Percentiles rank a stretch among this genome's conserved stretches.
Conservation (phyloP, 1,140 invertebrate species). For the Microplitis demolitor region DNA sequence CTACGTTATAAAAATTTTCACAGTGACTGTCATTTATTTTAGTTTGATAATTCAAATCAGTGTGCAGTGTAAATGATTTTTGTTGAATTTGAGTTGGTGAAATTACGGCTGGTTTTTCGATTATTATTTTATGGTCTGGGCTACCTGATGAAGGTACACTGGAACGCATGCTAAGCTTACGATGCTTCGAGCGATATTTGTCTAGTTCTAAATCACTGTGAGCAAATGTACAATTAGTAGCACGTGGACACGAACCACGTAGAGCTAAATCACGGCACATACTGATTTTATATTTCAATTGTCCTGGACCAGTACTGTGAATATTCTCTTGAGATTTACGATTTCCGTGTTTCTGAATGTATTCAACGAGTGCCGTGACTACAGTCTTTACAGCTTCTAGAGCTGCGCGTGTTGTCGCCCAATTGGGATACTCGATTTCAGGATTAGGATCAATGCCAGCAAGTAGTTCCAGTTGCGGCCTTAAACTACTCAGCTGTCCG, state of each 20-base stretch:
- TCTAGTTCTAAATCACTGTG: slow-evolving; percentile 91
- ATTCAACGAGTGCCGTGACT: slow-evolving; percentile 83
- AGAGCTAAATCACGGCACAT: slow-evolving; percentile 85
- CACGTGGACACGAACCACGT: slow-evolving; percentile 81
- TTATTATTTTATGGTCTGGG: slow-evolving; percentile 8
- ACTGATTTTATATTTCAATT: slow-evolving; percentile 88
- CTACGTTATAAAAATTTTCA: slow-evolving; percentile 47
- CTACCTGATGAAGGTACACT: slow-evolving; percentile 21
- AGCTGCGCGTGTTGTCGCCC: slow-evolving; percentile 76
- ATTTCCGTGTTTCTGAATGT: slow-evolving; percentile 77
- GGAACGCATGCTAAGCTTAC: slow-evolving; percentile 59
- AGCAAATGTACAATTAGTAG: slow-evolving; percentile 87
- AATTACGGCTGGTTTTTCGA: not conserved
- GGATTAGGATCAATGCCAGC: slow-evolving; percentile 84
- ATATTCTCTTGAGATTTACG: slow-evolving; percentile 65
- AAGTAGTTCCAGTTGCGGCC: slow-evolving; percentile 82
- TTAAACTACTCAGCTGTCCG: slow-evolving; percentile 77
- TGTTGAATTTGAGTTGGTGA: slow-evolving; percentile 26
- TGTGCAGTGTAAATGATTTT: slow-evolving; percentile 52
- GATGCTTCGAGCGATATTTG: slow-evolving; percentile 69
- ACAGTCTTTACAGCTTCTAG: slow-evolving; percentile 82
- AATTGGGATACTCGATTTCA: slow-evolving; percentile 72
- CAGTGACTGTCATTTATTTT: slow-evolving; percentile 48
- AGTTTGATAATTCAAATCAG: slow-evolving; percentile 45
- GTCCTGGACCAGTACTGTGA: slow-evolving; percentile 62